Conservation (phyloP, 2,888 invertebrate genomes). For the Ashinkailepas kermadecensis region DNA sequence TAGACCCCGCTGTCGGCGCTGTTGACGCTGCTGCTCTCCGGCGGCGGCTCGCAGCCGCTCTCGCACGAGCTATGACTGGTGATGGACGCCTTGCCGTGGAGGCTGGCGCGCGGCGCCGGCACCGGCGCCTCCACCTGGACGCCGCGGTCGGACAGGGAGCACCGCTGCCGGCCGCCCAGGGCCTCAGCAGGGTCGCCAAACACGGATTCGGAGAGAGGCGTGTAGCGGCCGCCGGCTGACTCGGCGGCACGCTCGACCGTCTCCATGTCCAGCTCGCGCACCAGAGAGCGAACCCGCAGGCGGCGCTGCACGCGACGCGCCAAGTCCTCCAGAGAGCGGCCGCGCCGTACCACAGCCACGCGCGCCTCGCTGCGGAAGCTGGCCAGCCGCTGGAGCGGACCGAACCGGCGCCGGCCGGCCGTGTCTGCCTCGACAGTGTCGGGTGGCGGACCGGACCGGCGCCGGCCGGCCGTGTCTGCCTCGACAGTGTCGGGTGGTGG, state of each 20-base stretch:
- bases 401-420: slow-evolving; percentile 13
- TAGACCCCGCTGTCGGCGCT: slow-evolving; percentile 25
- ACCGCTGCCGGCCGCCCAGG: neutral
- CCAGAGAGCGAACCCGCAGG: slow-evolving; percentile 9
- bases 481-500: neutral
- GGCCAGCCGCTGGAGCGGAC: slow-evolving; percentile 25
- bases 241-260: neutral
- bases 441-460: neutral
- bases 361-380: slow-evolving; percentile 22
- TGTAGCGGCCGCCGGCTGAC: neutral
- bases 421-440: neutral
- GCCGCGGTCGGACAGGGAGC: neutral
- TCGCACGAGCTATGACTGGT: slow-evolving; percentile 4
- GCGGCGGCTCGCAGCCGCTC: slow-evolving; percentile 20
- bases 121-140: slow-evolving; percentile 1
- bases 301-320: slow-evolving; percentile 12
- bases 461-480: neutral
- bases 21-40: slow-evolving; percentile 26
- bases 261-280: neutral
- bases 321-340: slow-evolving; percentile 12
- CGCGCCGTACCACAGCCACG: neutral
- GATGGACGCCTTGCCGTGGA: neutral
- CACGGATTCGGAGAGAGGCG: neutral
- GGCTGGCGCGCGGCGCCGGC: neutral
- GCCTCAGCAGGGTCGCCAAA: neutral